Evolutionary conservation across 2,113 vertebrate species (phyloP).

Genomic region (Vanacampus margaritifer): DNA sequence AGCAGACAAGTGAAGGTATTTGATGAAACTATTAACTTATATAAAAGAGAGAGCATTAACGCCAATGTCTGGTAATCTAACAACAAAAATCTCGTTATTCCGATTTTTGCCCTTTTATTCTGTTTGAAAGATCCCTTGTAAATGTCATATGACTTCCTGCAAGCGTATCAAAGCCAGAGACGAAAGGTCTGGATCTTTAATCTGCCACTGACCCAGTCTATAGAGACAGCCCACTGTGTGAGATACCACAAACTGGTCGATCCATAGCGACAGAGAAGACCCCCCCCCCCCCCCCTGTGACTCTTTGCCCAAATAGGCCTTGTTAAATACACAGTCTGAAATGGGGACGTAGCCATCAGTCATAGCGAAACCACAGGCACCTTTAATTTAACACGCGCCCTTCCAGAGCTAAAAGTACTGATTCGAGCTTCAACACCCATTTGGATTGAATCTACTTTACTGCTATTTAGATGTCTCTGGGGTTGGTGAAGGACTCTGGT

Average conservation of each 20-base stretch:
- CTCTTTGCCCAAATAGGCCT: neutral
- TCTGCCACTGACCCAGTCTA: neutral
- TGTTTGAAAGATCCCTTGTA: conserved; percentile 59
- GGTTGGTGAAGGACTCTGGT: no score
- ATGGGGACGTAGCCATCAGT: no score
- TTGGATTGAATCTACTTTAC: no score
- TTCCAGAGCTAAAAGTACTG: neutral
- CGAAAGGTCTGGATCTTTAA: neutral
- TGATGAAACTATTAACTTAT: neutral
- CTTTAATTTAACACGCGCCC: neutral
- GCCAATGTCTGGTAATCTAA: neutral
- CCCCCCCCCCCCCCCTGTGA: neutral
- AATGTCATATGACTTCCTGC: conserved; percentile 49
- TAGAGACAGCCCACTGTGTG: neutral
- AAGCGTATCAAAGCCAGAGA: conserved; percentile 58
- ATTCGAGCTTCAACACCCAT: no score
- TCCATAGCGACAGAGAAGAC: neutral
- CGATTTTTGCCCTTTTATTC: conserved; percentile 55
- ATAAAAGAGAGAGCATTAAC: neutral
- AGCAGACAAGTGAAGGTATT: neutral
- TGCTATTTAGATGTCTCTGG: no score
- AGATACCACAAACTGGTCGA: neutral
- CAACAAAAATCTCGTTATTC: neutral
- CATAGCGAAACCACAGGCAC: no score
- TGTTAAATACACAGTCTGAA: no score